Conservation (phyloP, 2,113 vertebrate genomes). For the zebrafish (Danio rerio) region DNA sequence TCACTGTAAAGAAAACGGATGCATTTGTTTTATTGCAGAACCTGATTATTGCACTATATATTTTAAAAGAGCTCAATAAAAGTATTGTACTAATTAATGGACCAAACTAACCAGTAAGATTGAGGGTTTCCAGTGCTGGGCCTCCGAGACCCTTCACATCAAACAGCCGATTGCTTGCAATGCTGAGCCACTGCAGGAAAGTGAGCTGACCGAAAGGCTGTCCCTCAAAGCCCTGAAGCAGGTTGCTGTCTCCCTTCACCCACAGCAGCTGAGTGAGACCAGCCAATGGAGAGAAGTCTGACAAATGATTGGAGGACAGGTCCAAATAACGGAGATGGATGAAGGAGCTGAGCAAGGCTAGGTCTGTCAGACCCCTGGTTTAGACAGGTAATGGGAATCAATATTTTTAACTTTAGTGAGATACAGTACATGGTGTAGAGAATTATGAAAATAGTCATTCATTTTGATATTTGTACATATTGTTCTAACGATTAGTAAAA, state of each 20-base stretch:
- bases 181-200: constrained; percentile 88
- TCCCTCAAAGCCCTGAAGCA: constrained; percentile 69
- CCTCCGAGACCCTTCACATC: constrained; percentile 80
- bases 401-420: neutral
- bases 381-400: neutral
- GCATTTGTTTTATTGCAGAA: too few relatives aligned
- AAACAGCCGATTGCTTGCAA: constrained; percentile 82
- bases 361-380: constrained; percentile 83
- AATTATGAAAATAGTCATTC: neutral
- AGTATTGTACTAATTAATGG: neutral
- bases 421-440: too few relatives aligned
- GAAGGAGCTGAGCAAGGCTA: constrained; percentile 78
- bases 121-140: constrained; percentile 82
- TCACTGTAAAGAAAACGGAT: too few relatives aligned
- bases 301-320: constrained; percentile 85
- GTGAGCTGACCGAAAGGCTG: constrained; percentile 78
- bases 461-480: too few relatives aligned
- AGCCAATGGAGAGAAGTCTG: constrained; percentile 83
- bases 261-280: constrained; percentile 86
- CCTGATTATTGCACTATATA: too few relatives aligned
- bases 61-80: neutral
- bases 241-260: constrained; percentile 88
- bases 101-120: constrained; percentile 82
- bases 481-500: too few relatives aligned
- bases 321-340: constrained; percentile 91